Evolutionary conservation across 2,797 vertebrate species (phyloP), one percentile per base, ranked within the genome.

Genomic region (Oceanodroma leucorhoa): DNA sequence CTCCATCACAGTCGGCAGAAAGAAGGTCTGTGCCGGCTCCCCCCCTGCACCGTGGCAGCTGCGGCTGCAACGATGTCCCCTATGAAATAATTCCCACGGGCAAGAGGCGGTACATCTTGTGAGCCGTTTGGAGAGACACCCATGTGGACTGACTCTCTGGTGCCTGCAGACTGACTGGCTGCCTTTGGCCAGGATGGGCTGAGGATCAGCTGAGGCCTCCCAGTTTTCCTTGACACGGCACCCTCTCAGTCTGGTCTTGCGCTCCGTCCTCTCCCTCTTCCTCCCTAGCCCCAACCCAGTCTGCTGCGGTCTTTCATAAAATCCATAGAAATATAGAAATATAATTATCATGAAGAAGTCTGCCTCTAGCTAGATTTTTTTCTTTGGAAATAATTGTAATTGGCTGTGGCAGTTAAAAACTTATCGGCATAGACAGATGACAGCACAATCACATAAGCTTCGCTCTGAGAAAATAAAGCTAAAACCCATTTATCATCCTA

Each of bases 391-490:
- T 83, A 92, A 92, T 95, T 84, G 58, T 82, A 94, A 95, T 95
- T 92, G 89, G 58, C 83, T 78, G 51, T 70, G 73, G 88, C 75
- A 62, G 88, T 93, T 95, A 90, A 87, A 96, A 93, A 92, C 88
- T 89, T 96, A 94, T 66, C 66, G 0, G 66, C 11, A 1, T 58
- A 95, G 93, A 95, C 95, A 95, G 94, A 95, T 95, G 95, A 94
- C 90, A 83, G 93, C 66, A 55, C 92, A 92, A 90, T 93, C 93
- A 70, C 86, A 73, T 93, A 92, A 95, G 86, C 83, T 95, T 72
- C 70, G 73, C 88, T 86, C 88, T 66, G 90, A 96, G 94, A 92
- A 95, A 96, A 96, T 76, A 81, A 58, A 95, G 70, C 83, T 95
- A 95, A 95, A 96, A 30, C 41, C 58, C 88, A 79, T 95, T 96